Evolutionary conservation across 2,113 vertebrate species (phyloP).

Genomic region (Aldabrachelys gigantea): DNA sequence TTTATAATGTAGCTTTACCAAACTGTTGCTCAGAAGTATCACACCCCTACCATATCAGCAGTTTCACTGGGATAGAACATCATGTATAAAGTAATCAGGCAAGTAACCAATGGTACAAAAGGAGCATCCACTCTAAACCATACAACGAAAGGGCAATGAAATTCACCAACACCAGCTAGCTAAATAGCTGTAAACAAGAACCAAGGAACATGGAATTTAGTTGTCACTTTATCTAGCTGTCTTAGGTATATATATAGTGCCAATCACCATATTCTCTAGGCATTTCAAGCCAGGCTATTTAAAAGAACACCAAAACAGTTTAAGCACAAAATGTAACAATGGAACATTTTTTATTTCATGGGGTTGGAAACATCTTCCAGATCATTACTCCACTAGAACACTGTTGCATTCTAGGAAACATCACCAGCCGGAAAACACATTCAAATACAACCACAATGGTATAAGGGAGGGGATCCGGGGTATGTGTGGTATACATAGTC

Average conservation of each 20-base stretch:
- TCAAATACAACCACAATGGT: neutral
- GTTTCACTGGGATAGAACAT: neutral
- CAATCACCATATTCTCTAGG: neutral
- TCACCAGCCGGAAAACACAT: neutral
- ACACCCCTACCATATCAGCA: neutral
- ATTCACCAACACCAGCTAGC: neutral
- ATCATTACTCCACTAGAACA: neutral
- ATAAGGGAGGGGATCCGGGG: neutral
- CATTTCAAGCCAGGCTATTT: neutral
- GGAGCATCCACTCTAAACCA: neutral
- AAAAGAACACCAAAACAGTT: neutral
- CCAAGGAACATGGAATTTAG: neutral
- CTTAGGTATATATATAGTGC: neutral
- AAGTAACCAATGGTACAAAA: neutral
- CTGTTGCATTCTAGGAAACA: neutral
- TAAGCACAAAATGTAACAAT: neutral
- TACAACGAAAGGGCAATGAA: neutral
- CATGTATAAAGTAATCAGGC: neutral
- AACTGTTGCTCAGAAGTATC: neutral
- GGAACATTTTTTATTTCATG: neutral
- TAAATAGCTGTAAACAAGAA: neutral
- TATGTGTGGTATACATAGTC: neutral
- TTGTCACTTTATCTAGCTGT: neutral
- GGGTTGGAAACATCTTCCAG: neutral
- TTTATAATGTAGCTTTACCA: neutral